These are phyloP conservation scores for Adineta ricciae DNA, from an alignment of 2,888 invertebrate species.

Conservation along the genomic window DNA sequence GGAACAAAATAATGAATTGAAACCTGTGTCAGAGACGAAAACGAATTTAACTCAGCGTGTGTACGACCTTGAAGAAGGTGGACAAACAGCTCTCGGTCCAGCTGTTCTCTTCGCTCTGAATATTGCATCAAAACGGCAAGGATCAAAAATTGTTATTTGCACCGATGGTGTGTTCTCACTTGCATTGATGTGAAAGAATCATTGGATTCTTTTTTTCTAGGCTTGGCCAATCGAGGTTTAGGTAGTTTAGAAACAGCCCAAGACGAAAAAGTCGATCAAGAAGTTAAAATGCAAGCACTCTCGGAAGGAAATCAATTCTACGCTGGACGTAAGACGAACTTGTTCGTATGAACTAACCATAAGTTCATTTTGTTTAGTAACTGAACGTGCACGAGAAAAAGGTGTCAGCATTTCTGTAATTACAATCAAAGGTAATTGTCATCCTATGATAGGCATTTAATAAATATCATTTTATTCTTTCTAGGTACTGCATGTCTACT, in stretches of 20 bases:
- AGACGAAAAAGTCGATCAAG: conserved; percentile 35
- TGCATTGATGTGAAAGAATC: background rate
- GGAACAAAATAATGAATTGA: conserved; percentile 23
- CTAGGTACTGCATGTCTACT: conserved; percentile 29
- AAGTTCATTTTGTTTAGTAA: background rate
- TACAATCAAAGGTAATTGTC: conserved; percentile 42
- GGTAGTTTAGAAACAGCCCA: conserved; percentile 41
- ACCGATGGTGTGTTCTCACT: conserved; percentile 42
- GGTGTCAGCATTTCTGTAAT: conserved; percentile 45
- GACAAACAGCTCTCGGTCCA: conserved; percentile 47
- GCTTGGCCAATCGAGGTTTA: conserved; percentile 46
- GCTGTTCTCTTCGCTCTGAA: conserved; percentile 42
- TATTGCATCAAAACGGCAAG: conserved; percentile 43
- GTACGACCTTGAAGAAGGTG: conserved; percentile 44
- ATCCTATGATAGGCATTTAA: too few species aligned
- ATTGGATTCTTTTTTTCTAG: conserved; percentile 21
- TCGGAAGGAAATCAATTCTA: conserved; percentile 39
- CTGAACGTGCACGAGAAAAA: background rate
- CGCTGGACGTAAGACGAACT: background rate
- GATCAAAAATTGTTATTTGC: conserved; percentile 48
- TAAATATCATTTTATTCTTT: too few species aligned
- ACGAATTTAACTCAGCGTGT: background rate
- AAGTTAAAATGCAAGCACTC: conserved; percentile 37
- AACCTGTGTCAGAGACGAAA: conserved; percentile 20
- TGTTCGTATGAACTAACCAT: too few species aligned